Conservation (phyloP, 2,888 invertebrate species). For the Theretra japonica region DNA sequence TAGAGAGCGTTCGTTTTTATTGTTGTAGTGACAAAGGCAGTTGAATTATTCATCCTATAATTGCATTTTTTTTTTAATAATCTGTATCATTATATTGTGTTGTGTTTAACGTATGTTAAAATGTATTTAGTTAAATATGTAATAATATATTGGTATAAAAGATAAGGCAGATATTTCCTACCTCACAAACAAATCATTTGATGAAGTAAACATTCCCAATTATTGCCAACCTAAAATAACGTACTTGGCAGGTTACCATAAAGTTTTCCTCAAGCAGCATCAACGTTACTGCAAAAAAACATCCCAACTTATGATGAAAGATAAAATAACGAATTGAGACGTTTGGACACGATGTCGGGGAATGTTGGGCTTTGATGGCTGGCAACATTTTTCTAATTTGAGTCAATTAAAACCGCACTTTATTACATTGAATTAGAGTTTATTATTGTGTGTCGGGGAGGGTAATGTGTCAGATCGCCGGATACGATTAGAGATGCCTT, state of each 20-base stretch:
- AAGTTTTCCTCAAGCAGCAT: constrained; percentile 9
- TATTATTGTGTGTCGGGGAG: neutral
- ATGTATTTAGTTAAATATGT: neutral
- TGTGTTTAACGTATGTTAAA: neutral
- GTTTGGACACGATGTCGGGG: constrained; percentile 27
- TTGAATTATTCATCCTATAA: neutral
- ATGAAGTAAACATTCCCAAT: neutral
- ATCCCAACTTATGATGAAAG: constrained; percentile 27
- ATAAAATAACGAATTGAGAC: constrained; percentile 30
- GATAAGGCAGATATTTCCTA: too few species aligned
- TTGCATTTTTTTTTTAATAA: neutral
- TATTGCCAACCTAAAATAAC: constrained; percentile 10
- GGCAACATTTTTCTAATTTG: constrained; percentile 34
- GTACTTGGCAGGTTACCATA: constrained; percentile 7
- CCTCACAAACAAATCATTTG: too few species aligned
- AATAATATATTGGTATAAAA: neutral
- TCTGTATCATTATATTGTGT: neutral
- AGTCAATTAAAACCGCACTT: neutral
- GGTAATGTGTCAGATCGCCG: constrained; percentile 17
- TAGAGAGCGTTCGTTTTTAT: constrained; percentile 1
- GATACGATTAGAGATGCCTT: constrained; percentile 31
- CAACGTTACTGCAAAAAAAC: constrained; percentile 23
- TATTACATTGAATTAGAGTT: neutral
- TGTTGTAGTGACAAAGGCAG: constrained; percentile 4
- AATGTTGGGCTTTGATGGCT: constrained; percentile 29